phyloP scores from a whole-genome alignment of 1,140 invertebrate genomes.

The Drosophila ficusphila region DNA sequence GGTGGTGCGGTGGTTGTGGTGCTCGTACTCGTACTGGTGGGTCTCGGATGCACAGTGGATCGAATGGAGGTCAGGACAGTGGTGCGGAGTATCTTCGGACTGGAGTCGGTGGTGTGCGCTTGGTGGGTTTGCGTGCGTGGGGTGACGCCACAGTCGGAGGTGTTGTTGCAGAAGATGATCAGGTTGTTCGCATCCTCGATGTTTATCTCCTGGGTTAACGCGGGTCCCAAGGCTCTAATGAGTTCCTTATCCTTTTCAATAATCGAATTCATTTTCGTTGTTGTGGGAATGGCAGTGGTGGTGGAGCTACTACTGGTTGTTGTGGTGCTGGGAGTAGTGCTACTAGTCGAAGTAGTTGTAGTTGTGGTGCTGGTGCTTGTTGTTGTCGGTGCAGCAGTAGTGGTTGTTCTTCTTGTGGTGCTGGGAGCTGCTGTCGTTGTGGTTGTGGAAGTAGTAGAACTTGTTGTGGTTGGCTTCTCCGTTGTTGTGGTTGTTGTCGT shows the following conservation, averaged over 20 bases:
- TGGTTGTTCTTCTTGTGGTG: constrained; percentile 30
- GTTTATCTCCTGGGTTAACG: constrained; percentile 70
- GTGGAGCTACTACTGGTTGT: constrained; percentile 10
- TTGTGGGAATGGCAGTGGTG: neutral
- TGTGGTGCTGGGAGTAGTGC: constrained; percentile 11
- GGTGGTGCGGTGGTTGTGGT: constrained; percentile 5
- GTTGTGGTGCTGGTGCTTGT: constrained; percentile 19
- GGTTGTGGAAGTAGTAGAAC: constrained; percentile 39
- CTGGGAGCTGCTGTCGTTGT: constrained; percentile 8
- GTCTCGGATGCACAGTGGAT: constrained; percentile 67
- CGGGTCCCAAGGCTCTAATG: constrained; percentile 62
- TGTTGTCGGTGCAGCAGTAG: neutral
- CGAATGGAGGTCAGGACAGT: constrained; percentile 69
- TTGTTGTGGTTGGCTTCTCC: constrained; percentile 34
- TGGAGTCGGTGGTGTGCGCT: constrained; percentile 60
- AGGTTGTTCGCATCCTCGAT: constrained; percentile 75
- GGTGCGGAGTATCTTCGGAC: constrained; percentile 64
- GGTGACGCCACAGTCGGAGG: constrained; percentile 52
- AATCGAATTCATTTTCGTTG: constrained; percentile 39
- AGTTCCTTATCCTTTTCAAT: constrained; percentile 69
- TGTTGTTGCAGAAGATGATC: constrained; percentile 77
- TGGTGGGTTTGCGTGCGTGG: constrained; percentile 48
- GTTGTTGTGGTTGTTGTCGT: constrained; percentile 21
- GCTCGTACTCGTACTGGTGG: constrained; percentile 33
- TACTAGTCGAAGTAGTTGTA: constrained; percentile 2